Evolutionary conservation across 2,888 invertebrate species (phyloP).

Genomic region (Busseola fusca): DNA sequence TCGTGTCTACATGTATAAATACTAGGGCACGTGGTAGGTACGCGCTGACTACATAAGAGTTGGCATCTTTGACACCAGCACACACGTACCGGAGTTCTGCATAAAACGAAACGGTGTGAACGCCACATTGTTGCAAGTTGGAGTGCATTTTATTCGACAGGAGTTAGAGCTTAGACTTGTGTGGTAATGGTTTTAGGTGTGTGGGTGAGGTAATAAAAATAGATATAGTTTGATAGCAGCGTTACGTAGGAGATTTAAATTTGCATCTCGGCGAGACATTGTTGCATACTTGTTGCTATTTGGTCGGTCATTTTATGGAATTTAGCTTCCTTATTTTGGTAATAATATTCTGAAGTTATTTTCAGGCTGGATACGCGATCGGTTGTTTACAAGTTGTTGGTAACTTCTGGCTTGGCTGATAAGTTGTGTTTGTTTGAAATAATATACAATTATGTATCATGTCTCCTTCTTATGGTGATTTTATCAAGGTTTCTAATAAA

Average conservation of each 20-base stretch:
- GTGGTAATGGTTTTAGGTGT: constrained; percentile 44
- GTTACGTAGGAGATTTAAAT: constrained; percentile 78
- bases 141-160: constrained; percentile 48
- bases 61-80: constrained; percentile 75
- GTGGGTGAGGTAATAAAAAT: constrained; percentile 72
- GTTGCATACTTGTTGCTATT: constrained; percentile 75
- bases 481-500: constrained; percentile 12
- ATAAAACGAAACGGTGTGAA: constrained; percentile 54
- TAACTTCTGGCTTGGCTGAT: constrained; percentile 8
- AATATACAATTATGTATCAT: constrained; percentile 1
- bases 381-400: constrained; percentile 28
- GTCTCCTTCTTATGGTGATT: not conserved
- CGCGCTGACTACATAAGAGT: constrained; percentile 68
- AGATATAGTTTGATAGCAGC: constrained; percentile 73
- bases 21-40: constrained; percentile 77
- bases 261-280: constrained; percentile 75
- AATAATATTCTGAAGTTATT: constrained; percentile 68
- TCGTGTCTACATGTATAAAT: constrained; percentile 65
- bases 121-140: constrained; percentile 42
- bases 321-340: constrained; percentile 78
- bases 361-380: constrained; percentile 40
- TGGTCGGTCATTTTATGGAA: constrained; percentile 66
- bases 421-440: constrained; percentile 1
- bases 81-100: constrained; percentile 50
- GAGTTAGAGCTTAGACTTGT: constrained; percentile 54